phyloP scores from a whole-genome alignment of 2,797 vertebrate genomes.

The Streptopelia turtur region DNA sequence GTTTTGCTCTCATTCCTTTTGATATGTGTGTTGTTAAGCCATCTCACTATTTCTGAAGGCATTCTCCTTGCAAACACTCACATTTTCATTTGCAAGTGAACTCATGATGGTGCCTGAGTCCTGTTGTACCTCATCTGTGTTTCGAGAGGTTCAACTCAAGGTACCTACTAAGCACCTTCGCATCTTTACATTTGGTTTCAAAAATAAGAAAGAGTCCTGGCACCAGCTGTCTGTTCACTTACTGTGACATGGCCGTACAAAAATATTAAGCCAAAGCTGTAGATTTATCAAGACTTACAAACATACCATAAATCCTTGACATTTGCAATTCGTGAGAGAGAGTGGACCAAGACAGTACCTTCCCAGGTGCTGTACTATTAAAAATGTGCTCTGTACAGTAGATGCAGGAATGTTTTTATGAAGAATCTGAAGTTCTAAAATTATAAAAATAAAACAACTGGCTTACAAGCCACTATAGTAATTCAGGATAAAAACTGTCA shows the following conservation, averaged over 20 bases:
- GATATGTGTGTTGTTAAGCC: background rate
- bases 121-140: background rate
- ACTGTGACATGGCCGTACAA: background rate
- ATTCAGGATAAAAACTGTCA: conserved; percentile 10
- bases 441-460: conserved; percentile 49
- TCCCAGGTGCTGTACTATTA: background rate
- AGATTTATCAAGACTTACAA: background rate
- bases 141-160: background rate
- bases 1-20: background rate
- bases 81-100: background rate
- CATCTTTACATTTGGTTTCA: background rate
- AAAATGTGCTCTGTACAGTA: conserved; percentile 34
- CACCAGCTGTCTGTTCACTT: background rate
- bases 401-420: conserved; percentile 42
- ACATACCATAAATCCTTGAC: background rate
- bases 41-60: background rate
- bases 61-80: background rate
- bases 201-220: background rate
- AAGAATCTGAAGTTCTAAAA: conserved; percentile 27
- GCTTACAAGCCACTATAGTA: conserved; percentile 41
- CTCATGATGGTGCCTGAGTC: rapidly evolving
- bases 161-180: background rate
- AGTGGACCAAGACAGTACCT: background rate
- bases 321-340: background rate
- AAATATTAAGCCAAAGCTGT: background rate